phyloP scores from a whole-genome alignment of 2,797 vertebrate species.

The Spinus pinus region DNA sequence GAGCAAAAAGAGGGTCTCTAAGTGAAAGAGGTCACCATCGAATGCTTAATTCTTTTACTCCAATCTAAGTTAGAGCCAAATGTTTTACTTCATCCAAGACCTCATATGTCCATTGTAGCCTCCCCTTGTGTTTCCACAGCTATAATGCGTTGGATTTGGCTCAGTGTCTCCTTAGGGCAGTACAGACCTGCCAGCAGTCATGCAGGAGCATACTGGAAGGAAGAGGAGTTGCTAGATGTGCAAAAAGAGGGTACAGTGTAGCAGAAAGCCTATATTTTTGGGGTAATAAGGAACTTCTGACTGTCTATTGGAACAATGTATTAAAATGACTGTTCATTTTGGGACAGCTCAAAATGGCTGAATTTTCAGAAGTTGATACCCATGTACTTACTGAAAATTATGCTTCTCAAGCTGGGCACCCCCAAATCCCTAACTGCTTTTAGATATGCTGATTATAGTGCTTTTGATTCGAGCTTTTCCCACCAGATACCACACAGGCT shows the following conservation, averaged over 20 bases:
- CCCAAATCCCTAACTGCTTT: neutral
- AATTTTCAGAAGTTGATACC: neutral
- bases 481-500: neutral
- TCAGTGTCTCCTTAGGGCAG: neutral
- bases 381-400: neutral
- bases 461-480: neutral
- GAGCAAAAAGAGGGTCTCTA: neutral
- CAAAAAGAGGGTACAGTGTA: neutral
- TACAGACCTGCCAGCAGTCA: neutral
- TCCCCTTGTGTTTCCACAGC: neutral
- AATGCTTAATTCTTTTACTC: neutral
- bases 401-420: neutral
- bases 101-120: neutral
- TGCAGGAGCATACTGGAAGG: neutral
- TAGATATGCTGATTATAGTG: neutral
- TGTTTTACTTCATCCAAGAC: neutral
- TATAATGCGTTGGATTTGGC: neutral
- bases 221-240: neutral
- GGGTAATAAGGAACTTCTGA: neutral
- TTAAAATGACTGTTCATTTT: neutral
- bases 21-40: neutral
- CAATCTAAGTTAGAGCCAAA: neutral
- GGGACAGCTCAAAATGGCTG: neutral
- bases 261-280: neutral
- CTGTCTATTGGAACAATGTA: neutral